A percentile compares a stretch with the other conserved stretches of the same genome.
phyloP scores from a whole-genome alignment of 2,113 vertebrate genomes.

The Salvelinus namaycush region DNA sequence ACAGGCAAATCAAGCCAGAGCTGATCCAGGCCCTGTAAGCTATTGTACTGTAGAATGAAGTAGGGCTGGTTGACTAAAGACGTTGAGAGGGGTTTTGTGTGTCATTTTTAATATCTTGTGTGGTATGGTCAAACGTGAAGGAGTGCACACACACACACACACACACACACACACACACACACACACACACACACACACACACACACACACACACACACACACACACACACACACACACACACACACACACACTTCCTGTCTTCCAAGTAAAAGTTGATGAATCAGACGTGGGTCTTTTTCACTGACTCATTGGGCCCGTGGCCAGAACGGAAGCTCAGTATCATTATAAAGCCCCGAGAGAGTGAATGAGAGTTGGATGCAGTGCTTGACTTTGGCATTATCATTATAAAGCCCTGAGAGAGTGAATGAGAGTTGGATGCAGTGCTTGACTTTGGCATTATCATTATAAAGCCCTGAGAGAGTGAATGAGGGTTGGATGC shows the following conservation, averaged over 20 bases:
- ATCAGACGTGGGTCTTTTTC: neutral
- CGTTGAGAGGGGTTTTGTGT: neutral
- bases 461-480: too few relatives aligned
- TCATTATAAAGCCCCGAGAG: neutral
- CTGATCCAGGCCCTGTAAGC: conserved; percentile 14
- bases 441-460: too few relatives aligned
- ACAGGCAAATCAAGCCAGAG: too few relatives aligned
- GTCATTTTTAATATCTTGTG: neutral
- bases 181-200: neutral
- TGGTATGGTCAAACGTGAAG: too few relatives aligned
- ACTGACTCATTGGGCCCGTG: neutral
- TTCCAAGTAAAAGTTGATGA: neutral
- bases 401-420: too few relatives aligned
- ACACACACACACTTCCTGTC: neutral
- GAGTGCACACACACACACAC: neutral
- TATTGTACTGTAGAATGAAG: conserved; percentile 33
- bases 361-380: too few relatives aligned
- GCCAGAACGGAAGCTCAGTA: neutral
- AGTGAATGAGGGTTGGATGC: too few relatives aligned
- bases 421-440: too few relatives aligned
- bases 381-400: too few relatives aligned
- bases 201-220: neutral
- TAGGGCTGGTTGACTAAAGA: conserved; percentile 4
- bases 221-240: neutral
- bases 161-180: neutral